A percentile compares a stretch with the other conserved stretches of the same genome.
Conservation (phyloP, 2,888 invertebrate species). For the Ephialtes manifestator region DNA sequence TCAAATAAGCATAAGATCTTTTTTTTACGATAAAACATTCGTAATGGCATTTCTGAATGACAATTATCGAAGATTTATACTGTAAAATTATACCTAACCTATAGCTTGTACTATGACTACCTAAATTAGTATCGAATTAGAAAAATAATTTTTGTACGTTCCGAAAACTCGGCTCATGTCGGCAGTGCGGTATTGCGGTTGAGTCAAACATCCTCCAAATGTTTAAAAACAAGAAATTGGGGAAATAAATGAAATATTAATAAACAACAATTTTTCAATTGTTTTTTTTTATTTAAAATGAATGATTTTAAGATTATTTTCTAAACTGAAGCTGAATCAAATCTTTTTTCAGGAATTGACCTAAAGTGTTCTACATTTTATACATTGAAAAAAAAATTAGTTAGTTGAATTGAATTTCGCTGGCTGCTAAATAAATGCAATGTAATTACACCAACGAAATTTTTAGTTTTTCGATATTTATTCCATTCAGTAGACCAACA, state of each 20-base stretch:
- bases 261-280: too few species aligned
- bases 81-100: background rate
- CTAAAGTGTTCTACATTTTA: background rate
- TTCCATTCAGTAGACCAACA: too few species aligned
- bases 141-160: background rate
- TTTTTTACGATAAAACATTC: slow-evolving; percentile 13
- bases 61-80: background rate
- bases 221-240: background rate
- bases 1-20: background rate
- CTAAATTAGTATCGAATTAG: background rate
- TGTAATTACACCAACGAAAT: too few species aligned
- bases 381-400: too few species aligned
- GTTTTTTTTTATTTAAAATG: too few species aligned
- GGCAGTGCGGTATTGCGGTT: background rate
- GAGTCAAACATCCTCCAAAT: background rate
- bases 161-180: background rate
- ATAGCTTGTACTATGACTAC: too few species aligned
- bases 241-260: too few species aligned
- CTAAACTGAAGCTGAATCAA: background rate
- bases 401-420: too few species aligned
- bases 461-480: too few species aligned
- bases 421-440: too few species aligned
- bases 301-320: too few species aligned
- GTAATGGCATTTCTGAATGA: background rate
- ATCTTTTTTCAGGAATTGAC: background rate